These are phyloP conservation scores for Adelges cooleyi DNA, from an alignment of 1,140 invertebrate genomes.

Conservation along the genomic window DNA sequence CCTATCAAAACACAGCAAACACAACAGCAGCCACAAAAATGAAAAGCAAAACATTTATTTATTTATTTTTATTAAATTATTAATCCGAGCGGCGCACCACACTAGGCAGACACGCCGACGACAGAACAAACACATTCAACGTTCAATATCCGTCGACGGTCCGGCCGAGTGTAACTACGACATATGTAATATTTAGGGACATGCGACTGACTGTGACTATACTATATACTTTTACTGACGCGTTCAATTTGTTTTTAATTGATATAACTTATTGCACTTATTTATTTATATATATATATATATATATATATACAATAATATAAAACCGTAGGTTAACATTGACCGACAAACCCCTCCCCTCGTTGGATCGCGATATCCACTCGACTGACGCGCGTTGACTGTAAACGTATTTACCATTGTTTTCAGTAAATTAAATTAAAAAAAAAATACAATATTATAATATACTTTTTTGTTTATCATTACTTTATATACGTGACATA, in stretches of 20 bases:
- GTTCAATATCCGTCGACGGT: no score
- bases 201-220: not conserved
- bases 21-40: not conserved
- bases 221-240: not conserved
- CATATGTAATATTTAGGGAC: no score
- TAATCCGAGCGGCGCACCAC: slow-evolving; percentile 4
- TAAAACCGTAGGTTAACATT: not conserved
- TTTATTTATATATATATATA: no score
- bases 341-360: not conserved
- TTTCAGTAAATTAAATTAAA: slow-evolving; percentile 1
- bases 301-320: not conserved
- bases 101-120: not conserved
- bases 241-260: slow-evolving; percentile 9
- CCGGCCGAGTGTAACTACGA: no score
- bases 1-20: not conserved
- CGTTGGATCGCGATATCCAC: not conserved
- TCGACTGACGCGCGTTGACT: slow-evolving; percentile 16
- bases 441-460: no score
- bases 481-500: not conserved
- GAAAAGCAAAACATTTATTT: slow-evolving; percentile 5
- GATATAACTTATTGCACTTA: not conserved
- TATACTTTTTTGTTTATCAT: no score
- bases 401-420: slow-evolving; percentile 7
- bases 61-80: slow-evolving; percentile 6
- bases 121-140: no score